phyloP scores from a whole-genome alignment of 2,888 invertebrate genomes.

The Quadriops clusia region DNA sequence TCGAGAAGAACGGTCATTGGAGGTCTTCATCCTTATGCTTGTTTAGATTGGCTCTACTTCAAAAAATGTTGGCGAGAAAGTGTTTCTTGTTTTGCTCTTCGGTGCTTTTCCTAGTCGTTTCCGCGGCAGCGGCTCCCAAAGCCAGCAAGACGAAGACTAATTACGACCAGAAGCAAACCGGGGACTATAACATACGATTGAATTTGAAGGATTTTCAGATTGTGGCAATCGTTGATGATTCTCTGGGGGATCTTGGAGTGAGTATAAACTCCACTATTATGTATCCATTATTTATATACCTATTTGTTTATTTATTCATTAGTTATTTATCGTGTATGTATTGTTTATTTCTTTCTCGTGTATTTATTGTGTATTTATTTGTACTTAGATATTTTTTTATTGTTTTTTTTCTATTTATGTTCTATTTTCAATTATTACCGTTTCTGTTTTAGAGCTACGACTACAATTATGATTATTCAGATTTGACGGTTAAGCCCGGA shows the following conservation, averaged over 20 bases:
- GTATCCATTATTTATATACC: slow-evolving; percentile 5
- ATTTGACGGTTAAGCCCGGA: slow-evolving; percentile 24
- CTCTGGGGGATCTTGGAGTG: slow-evolving; percentile 47
- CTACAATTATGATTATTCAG: slow-evolving; percentile 60
- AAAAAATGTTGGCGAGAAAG: background rate
- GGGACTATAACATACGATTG: slow-evolving; percentile 66
- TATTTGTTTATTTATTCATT: slow-evolving; percentile 1
- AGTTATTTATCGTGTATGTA: background rate
- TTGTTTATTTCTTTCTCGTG: no score
- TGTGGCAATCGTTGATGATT: slow-evolving; percentile 52
- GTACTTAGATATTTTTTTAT: no score
- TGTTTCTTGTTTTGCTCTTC: background rate
- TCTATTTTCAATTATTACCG: slow-evolving; percentile 1
- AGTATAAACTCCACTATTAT: slow-evolving; percentile 38
- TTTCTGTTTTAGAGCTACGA: slow-evolving; percentile 51
- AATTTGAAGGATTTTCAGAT: slow-evolving; percentile 68
- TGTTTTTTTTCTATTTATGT: slow-evolving; percentile 3
- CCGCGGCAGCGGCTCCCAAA: slow-evolving; percentile 10
- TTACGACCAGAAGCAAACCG: slow-evolving; percentile 65
- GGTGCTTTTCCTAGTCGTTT: background rate
- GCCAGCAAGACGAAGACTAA: slow-evolving; percentile 20
- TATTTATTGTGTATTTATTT: no score
- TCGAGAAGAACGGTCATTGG: background rate
- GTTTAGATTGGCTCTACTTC: no score
- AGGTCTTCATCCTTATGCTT: no score